phyloP scores from a whole-genome alignment of 2,797 vertebrate species.

The Champsocephalus gunnari region DNA sequence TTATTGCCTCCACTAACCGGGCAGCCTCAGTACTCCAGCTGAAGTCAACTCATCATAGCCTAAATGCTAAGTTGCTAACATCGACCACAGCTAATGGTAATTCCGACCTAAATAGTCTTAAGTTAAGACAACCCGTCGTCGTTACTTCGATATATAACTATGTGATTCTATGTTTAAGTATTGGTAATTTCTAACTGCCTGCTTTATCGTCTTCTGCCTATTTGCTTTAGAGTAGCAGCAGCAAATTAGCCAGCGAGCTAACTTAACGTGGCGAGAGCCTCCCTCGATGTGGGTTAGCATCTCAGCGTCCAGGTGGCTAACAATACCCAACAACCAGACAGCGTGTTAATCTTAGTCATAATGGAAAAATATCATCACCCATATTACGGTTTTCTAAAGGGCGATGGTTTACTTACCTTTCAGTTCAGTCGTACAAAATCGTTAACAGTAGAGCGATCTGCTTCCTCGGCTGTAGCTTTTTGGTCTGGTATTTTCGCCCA shows the following conservation, averaged over 20 bases:
- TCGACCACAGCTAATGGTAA: constrained; percentile 20
- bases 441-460: constrained; percentile 42
- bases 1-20: not conserved
- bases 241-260: constrained; percentile 69
- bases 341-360: not conserved
- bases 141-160: accelerated
- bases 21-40: constrained; percentile 8
- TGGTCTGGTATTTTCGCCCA: constrained; percentile 83
- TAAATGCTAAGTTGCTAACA: constrained; percentile 67
- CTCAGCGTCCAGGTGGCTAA: constrained; percentile 59
- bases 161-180: accelerated
- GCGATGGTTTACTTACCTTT: constrained; percentile 68
- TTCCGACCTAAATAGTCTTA: constrained; percentile 9
- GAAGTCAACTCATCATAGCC: constrained; percentile 47
- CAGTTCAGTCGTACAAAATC: constrained; percentile 53
- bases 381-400: too few species aligned
- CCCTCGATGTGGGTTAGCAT: constrained; percentile 76
- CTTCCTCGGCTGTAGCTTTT: constrained; percentile 68
- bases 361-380: not conserved
- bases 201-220: not conserved
- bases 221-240: constrained; percentile 5
- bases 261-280: constrained; percentile 79
- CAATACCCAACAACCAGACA: constrained; percentile 4
- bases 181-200: accelerated
- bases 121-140: not conserved